These are phyloP conservation scores for Euura lappo DNA, from an alignment of 1,140 invertebrate species.

Conservation along the genomic window DNA sequence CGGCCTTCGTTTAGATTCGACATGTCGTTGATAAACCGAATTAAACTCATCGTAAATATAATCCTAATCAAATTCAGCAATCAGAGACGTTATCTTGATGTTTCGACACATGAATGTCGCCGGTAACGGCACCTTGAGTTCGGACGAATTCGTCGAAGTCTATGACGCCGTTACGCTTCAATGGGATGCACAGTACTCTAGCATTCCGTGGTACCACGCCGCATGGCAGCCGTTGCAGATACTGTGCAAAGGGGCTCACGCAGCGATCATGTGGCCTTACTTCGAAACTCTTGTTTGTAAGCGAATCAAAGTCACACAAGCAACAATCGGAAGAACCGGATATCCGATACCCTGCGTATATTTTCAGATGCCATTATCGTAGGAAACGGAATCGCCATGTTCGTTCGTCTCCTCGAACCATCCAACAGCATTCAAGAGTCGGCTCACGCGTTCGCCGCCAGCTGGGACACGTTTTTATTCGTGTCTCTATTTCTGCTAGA, in stretches of 20 bases:
- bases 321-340: constrained; percentile 21
- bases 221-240: constrained; percentile 67
- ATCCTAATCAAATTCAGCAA: constrained; percentile 60
- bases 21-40: too few relatives aligned
- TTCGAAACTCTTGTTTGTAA: constrained; percentile 78
- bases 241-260: constrained; percentile 67
- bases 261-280: constrained; percentile 72
- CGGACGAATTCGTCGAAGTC: constrained; percentile 79
- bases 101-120: constrained; percentile 81
- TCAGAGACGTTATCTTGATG: constrained; percentile 80
- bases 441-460: constrained; percentile 69
- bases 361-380: constrained; percentile 70
- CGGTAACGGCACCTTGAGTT: constrained; percentile 68
- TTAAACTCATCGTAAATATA: constrained; percentile 8
- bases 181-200: constrained; percentile 74
- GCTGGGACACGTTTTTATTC: constrained; percentile 79
- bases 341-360: constrained; percentile 20
- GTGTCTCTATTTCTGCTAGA: constrained; percentile 79
- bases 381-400: constrained; percentile 73
- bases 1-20: too few relatives aligned
- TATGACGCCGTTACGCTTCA: constrained; percentile 77
- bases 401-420: constrained; percentile 62
- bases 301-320: constrained; percentile 42
- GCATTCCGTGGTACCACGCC: constrained; percentile 74
- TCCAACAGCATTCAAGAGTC: constrained; percentile 63